A percentile compares a stretch with the other conserved stretches of the same genome.
Conservation (phyloP, 1,140 invertebrate genomes). For the Latrodectus geometricus region DNA sequence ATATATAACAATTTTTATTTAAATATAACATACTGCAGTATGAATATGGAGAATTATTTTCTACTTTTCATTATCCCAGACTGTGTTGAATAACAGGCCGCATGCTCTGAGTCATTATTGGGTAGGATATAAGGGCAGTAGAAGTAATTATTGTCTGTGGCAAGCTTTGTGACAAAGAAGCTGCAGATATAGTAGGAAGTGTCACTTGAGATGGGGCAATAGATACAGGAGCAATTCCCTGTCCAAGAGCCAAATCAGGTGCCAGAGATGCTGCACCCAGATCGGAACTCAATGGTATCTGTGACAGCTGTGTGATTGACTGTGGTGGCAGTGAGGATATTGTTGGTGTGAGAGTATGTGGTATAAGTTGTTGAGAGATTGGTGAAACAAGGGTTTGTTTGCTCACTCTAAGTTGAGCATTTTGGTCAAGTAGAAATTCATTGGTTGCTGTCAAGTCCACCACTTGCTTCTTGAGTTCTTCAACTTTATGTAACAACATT, state of each 20-base stretch:
- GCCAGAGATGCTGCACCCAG: conserved; percentile 69
- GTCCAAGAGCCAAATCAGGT: conserved; percentile 66
- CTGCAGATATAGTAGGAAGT: conserved; percentile 68
- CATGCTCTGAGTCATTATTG: conserved; percentile 77
- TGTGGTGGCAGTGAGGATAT: conserved; percentile 48
- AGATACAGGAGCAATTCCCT: conserved; percentile 65
- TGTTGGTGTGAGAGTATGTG: conserved; percentile 46
- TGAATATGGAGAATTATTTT: not conserved
- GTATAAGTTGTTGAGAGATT: conserved; percentile 56
- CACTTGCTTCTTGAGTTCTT: conserved; percentile 80
- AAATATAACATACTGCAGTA: not conserved
- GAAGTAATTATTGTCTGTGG: conserved; percentile 69
- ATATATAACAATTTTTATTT: not conserved
- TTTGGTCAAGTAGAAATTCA: conserved; percentile 84
- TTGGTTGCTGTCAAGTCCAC: conserved; percentile 82
- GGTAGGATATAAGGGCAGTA: conserved; percentile 78
- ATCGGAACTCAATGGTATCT: conserved; percentile 67
- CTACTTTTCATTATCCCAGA: conserved; percentile 54
- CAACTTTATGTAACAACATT: conserved; percentile 78
- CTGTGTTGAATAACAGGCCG: conserved; percentile 66
- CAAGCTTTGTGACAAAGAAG: conserved; percentile 55
- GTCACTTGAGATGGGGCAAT: conserved; percentile 68
- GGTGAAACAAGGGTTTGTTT: conserved; percentile 70
- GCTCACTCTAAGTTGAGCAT: conserved; percentile 79
- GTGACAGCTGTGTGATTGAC: conserved; percentile 53